These are phyloP conservation scores for Sceloporus tristichus DNA, from an alignment of 2,113 vertebrate species.

Conservation along the genomic window DNA sequence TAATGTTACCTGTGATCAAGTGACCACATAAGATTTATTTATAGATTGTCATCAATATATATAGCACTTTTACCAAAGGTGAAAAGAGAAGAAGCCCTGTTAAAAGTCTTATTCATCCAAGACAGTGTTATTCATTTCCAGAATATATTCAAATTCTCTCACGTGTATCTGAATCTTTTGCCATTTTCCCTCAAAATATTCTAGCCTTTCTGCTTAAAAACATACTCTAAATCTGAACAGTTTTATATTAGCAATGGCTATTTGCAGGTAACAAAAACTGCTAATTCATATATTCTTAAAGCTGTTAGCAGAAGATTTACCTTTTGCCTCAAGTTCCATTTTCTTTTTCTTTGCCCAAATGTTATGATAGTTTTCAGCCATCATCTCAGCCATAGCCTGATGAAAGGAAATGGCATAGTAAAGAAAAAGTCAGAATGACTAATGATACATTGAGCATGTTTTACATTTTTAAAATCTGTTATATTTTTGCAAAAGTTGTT, in stretches of 20 bases:
- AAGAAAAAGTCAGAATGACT: background rate
- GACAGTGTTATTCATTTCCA: background rate
- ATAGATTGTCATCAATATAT: too few species aligned
- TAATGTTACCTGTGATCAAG: too few species aligned
- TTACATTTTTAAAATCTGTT: background rate
- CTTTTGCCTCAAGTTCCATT: constrained; percentile 94
- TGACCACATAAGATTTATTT: too few species aligned
- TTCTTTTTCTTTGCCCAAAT: constrained; percentile 98
- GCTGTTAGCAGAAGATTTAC: constrained; percentile 70
- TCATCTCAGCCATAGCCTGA: constrained; percentile 96
- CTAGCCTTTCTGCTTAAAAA: background rate
- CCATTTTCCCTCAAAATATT: background rate
- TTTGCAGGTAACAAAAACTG: background rate
- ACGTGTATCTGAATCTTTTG: background rate
- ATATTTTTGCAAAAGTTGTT: background rate
- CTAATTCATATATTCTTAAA: constrained; percentile 23
- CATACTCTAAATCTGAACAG: background rate
- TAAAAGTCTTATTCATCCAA: background rate
- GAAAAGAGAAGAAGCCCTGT: background rate
- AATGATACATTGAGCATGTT: background rate
- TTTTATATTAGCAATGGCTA: background rate
- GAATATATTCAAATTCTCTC: background rate
- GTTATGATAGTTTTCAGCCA: constrained; percentile 98
- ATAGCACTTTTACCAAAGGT: too few species aligned
- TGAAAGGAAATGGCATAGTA: constrained; percentile 34